Conservation (phyloP, 1,140 invertebrate genomes). For the Nixonia krombeini region DNA sequence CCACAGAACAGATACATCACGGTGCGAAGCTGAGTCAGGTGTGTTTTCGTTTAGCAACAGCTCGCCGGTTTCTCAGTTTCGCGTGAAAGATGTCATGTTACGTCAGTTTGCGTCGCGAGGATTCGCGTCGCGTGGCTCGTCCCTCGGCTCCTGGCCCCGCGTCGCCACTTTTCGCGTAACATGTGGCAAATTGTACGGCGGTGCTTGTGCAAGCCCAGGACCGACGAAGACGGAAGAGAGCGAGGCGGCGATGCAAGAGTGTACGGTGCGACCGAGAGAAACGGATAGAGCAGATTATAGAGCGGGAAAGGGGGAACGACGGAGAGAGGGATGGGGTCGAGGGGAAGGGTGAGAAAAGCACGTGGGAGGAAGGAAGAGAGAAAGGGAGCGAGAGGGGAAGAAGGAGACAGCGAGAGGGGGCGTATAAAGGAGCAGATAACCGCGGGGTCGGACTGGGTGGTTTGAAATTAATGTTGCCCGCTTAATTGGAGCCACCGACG, state of each 20-base stretch:
- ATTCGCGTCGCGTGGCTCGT: conserved; percentile 44
- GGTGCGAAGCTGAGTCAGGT: conserved; percentile 8
- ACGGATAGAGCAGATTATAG: conserved; percentile 2
- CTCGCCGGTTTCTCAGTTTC: conserved; percentile 50
- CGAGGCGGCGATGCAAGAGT: conserved; percentile 5
- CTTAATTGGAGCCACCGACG: conserved; percentile 71
- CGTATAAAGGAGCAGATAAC: conserved; percentile 56
- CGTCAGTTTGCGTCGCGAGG: conserved; percentile 41
- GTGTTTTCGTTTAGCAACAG: conserved; percentile 16
- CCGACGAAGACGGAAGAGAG: conserved; percentile 30
- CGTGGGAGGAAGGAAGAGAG: conserved; percentile 32
- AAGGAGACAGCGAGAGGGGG: no score
- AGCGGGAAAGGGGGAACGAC: conserved; percentile 12
- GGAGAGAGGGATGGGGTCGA: conserved; percentile 11
- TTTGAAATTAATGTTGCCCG: conserved; percentile 71
- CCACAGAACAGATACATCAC: background rate
- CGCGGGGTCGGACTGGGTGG: conserved; percentile 64
- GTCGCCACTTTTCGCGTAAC: conserved; percentile 34
- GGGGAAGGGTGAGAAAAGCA: conserved; percentile 38
- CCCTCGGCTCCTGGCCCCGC: conserved; percentile 33
- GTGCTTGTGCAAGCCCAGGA: conserved; percentile 18
- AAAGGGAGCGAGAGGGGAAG: conserved; percentile 45
- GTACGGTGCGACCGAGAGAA: conserved; percentile 10
- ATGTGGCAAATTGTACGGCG: conserved; percentile 40
- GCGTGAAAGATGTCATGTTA: conserved; percentile 58